These are phyloP conservation scores for Podabrus alpinus DNA, from an alignment of 2,888 invertebrate genomes.

Conservation along the genomic window DNA sequence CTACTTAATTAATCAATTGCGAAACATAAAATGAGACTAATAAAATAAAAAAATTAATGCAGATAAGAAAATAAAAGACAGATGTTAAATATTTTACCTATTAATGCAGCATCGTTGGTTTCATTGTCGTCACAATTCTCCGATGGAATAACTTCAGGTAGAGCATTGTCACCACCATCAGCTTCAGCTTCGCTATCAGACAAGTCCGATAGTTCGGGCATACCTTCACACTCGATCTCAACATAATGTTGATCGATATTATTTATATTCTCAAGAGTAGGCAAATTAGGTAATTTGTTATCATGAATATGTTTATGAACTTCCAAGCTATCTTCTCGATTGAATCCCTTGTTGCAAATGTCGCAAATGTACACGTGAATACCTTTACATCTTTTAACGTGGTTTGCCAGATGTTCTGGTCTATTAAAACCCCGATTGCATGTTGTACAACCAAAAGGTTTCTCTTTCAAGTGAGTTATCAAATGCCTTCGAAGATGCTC, in stretches of 20 bases:
- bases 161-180: slow-evolving; percentile 43
- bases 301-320: slow-evolving; percentile 52
- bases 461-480: slow-evolving; percentile 53
- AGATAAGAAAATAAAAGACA: too few relatives aligned
- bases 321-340: slow-evolving; percentile 52
- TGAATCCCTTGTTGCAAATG: slow-evolving; percentile 56
- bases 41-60: too few relatives aligned
- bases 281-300: slow-evolving; percentile 46
- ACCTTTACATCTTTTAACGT: slow-evolving; percentile 52
- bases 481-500: slow-evolving; percentile 54
- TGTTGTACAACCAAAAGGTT: slow-evolving; percentile 51
- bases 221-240: slow-evolving; percentile 44
- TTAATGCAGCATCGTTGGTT: slow-evolving; percentile 17
- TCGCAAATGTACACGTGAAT: slow-evolving; percentile 56
- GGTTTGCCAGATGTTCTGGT: slow-evolving; percentile 51
- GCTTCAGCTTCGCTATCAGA: slow-evolving; percentile 35
- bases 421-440: slow-evolving; percentile 55
- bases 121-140: slow-evolving; percentile 31
- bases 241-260: slow-evolving; percentile 54
- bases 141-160: slow-evolving; percentile 47
- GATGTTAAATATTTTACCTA: slow-evolving; percentile 10
- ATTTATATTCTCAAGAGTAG: slow-evolving; percentile 53
- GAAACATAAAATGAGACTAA: too few relatives aligned
- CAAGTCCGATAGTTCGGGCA: slow-evolving; percentile 34
- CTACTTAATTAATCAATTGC: too few relatives aligned